Evolutionary conservation across 1,140 invertebrate species (phyloP).

Genomic region (Drosophila baimaii): DNA sequence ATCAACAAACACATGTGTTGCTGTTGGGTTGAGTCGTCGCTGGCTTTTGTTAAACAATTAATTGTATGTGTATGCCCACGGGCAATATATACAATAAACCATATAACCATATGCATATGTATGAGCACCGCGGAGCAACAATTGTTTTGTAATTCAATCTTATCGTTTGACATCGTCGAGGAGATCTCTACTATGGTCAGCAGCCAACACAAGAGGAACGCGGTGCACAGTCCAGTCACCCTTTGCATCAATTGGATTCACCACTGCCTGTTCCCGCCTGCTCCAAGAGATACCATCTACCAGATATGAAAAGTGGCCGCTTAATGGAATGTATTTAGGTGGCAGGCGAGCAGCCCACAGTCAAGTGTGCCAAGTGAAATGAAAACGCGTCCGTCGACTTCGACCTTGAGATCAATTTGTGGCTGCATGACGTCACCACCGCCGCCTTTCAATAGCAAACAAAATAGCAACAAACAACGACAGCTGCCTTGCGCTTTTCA

Average conservation of each 20-base stretch:
- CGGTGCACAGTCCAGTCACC: slow-evolving; percentile 26
- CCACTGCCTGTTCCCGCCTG: slow-evolving; percentile 1
- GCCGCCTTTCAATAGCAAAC: slow-evolving; percentile 39
- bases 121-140: slow-evolving; percentile 32
- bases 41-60: slow-evolving; percentile 73
- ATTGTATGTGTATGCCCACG: slow-evolving; percentile 40
- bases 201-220: slow-evolving; percentile 15
- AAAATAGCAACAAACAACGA: slow-evolving; percentile 32
- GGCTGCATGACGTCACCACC: slow-evolving; percentile 65
- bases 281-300: slow-evolving; percentile 20
- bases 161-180: slow-evolving; percentile 66
- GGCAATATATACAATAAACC: slow-evolving; percentile 21
- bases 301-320: slow-evolving; percentile 10
- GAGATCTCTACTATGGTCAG: slow-evolving; percentile 38
- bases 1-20: slow-evolving; percentile 47
- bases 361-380: slow-evolving; percentile 79
- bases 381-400: slow-evolving; percentile 68
- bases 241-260: slow-evolving; percentile 26
- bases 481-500: slow-evolving; percentile 53
- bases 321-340: slow-evolving; percentile 59
- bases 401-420: slow-evolving; percentile 79
- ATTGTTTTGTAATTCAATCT: slow-evolving; percentile 81
- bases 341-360: slow-evolving; percentile 30
- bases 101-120: slow-evolving; percentile 17
- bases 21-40: slow-evolving; percentile 29